Conservation (phyloP, 1,140 invertebrate species). For the Euura saliciscinereae region DNA sequence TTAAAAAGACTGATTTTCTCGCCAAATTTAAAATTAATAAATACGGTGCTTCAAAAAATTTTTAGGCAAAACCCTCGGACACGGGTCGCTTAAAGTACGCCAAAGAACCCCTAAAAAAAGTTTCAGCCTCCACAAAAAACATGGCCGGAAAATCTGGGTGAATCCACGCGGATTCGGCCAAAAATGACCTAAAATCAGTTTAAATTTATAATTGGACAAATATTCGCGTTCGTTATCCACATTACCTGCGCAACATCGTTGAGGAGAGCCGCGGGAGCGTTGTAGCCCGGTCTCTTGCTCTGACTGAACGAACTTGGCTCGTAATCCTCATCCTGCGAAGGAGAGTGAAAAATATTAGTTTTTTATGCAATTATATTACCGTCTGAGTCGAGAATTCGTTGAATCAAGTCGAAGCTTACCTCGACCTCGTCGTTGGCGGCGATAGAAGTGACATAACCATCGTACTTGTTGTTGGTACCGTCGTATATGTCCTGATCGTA, state of each 20-base stretch:
- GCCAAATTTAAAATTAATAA: too few relatives aligned
- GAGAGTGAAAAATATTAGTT: background rate
- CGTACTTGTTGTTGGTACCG: constrained; percentile 80
- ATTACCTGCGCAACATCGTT: constrained; percentile 90
- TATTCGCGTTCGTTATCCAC: constrained; percentile 2
- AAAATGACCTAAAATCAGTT: constrained; percentile 5
- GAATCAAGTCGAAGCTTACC: constrained; percentile 55
- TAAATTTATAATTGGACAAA: constrained; percentile 9
- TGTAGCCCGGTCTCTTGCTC: constrained; percentile 77
- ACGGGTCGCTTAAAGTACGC: too few relatives aligned
- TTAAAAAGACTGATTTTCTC: too few relatives aligned
- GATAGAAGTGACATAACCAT: constrained; percentile 95
- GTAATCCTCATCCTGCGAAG: constrained; percentile 84
- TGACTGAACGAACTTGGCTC: constrained; percentile 70
- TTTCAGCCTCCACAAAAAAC: too few relatives aligned
- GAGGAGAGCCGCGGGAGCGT: constrained; percentile 84
- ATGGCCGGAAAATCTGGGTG: too few relatives aligned
- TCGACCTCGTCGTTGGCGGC: constrained; percentile 91
- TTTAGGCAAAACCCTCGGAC: too few relatives aligned
- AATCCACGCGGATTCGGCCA: too few relatives aligned
- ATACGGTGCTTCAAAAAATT: too few relatives aligned
- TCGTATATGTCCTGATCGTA: constrained; percentile 96
- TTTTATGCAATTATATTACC: constrained; percentile 1
- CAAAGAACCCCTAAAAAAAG: too few relatives aligned
- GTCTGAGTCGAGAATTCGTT: background rate